These are phyloP conservation scores for Enteromius paludinosus DNA, from an alignment of 2,797 vertebrate species.

Conservation along the genomic window DNA sequence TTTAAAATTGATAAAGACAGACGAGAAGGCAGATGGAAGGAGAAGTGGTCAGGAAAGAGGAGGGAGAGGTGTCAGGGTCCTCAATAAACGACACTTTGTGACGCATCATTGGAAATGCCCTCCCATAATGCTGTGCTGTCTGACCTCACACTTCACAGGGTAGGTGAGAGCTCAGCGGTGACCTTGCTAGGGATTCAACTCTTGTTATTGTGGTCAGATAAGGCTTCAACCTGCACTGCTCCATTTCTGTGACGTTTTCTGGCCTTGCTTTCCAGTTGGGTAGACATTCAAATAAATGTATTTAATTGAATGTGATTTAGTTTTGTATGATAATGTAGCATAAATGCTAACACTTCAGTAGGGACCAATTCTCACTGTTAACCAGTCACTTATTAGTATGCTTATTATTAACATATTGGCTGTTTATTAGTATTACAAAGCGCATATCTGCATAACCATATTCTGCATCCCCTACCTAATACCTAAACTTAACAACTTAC, in stretches of 20 bases:
- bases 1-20: slow-evolving; percentile 65
- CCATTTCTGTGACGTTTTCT: not conserved
- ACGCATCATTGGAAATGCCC: slow-evolving; percentile 58
- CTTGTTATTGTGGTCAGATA: slow-evolving; percentile 19
- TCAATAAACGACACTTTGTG: slow-evolving; percentile 60
- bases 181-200: slow-evolving; percentile 33
- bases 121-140: slow-evolving; percentile 54
- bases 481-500: not conserved
- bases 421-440: not conserved
- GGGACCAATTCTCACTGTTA: not conserved
- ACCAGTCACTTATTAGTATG: not conserved
- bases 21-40: slow-evolving; percentile 44
- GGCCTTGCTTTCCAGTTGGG: not conserved
- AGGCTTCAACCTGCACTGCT: not conserved
- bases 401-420: not conserved
- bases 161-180: slow-evolving; percentile 46
- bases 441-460: not conserved
- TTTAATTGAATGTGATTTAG: not conserved
- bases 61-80: slow-evolving; percentile 51
- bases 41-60: slow-evolving; percentile 35
- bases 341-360: not conserved
- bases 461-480: not conserved
- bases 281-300: not conserved
- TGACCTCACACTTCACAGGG: slow-evolving; percentile 57
- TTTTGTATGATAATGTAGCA: not conserved